Evolutionary conservation across 2,113 vertebrate species (phyloP), one percentile per base, ranked within the genome.

Genomic region (Sula dactylatra): DNA sequence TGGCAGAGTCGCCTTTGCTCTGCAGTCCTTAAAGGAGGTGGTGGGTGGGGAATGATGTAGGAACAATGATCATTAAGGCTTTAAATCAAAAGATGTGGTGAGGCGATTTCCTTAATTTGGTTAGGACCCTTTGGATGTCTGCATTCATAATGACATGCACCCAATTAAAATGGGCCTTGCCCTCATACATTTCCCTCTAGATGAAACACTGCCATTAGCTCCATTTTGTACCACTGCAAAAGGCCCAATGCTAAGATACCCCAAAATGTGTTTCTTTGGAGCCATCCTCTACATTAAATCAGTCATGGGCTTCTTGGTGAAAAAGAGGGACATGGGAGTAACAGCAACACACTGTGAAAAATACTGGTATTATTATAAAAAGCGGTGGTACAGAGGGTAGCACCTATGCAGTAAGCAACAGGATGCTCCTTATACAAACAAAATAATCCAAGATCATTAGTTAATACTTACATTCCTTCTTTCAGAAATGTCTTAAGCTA

Each of bases 161-260:
- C 7, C 34, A 62, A 67, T 54, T 67, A 42, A 94, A 82, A 67
- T 9, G 16, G 16, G 13, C 24, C 47, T 77, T 26, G 20, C 14
- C 14, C 27, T 88, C 16, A 13, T 17, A 17, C 8, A 7, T 54
- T 87, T n/a, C 11, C 13, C 21, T 89, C 32, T 50, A 38, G 54
- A 61, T 36, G 52, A 65, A 84, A 56, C 1, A 0, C 3, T 56
- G 21, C 26, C 2, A 0, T 62, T n/a, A 40, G 34, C 16, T 74
- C 20, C 10, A 26, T 73, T 82, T 59, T 64, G 65, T 36, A n/a
- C 18, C 27, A 19, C 24, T 74, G 65, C 20, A 66, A 40, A 88
- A 81, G 70, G 9, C 4, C 26, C 49, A 52, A 27, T 76, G 31
- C 64, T 56, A 11, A 69, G 27, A 78, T 61, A 12, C 22, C 11